phyloP scores from a whole-genome alignment of 2,113 vertebrate species.

The Gila orcuttii region DNA sequence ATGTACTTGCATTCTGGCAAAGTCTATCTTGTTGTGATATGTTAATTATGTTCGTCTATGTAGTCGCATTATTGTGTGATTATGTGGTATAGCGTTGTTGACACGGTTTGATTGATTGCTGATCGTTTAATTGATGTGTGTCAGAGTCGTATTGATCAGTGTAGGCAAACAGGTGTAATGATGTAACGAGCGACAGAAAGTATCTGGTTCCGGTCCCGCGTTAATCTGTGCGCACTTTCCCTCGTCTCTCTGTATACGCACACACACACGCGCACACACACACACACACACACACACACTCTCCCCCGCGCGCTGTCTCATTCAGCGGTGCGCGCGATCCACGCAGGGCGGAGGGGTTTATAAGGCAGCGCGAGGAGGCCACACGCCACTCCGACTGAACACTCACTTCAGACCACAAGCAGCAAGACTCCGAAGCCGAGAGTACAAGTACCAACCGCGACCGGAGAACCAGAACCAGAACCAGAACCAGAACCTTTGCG shows the following conservation, averaged over 20 bases:
- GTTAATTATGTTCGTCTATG: too few species aligned
- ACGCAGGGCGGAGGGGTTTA: constrained; percentile 78
- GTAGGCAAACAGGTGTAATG: constrained; percentile 12
- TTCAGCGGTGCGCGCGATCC: constrained; percentile 74
- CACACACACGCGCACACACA: constrained; percentile 56
- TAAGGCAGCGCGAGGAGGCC: constrained; percentile 70
- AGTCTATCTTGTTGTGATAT: too few species aligned
- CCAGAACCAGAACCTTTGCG: background rate
- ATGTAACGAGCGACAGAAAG: constrained; percentile 5
- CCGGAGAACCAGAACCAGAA: constrained; percentile 63
- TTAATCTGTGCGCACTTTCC: constrained; percentile 14
- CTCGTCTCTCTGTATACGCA: constrained; percentile 18
- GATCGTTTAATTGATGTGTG: background rate
- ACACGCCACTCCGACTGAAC: constrained; percentile 76
- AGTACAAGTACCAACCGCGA: constrained; percentile 82
- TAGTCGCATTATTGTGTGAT: too few species aligned
- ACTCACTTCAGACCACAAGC: constrained; percentile 79
- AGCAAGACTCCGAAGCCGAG: constrained; percentile 84
- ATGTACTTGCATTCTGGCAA: too few species aligned
- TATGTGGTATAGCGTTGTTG: background rate
- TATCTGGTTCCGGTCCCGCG: constrained; percentile 38
- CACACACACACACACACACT: constrained; percentile 48
- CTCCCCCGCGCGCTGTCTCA: constrained; percentile 72
- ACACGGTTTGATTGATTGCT: background rate
- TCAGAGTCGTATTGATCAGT: background rate